Percentiles rank a stretch among this genome's conserved stretches.
phyloP scores from a whole-genome alignment of 92 coral and sea anemone species.

The Phenganax subtilis region DNA sequence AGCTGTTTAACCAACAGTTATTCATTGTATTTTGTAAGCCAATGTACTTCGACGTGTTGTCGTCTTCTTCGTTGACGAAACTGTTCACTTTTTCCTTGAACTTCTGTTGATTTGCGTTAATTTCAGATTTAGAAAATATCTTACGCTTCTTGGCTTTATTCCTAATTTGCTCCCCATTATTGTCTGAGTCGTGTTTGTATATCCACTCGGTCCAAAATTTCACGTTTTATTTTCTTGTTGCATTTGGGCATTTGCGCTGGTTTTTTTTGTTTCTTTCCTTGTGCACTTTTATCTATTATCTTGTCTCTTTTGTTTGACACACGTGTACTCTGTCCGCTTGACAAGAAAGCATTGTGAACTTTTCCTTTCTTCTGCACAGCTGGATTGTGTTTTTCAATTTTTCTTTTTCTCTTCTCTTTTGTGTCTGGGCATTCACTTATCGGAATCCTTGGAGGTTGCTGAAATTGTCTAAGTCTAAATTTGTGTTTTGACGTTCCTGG shows the following conservation, averaged over 20 bases:
- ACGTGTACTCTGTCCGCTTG: background rate
- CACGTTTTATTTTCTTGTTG: background rate
- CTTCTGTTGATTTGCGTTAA: background rate
- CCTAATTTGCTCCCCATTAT: background rate
- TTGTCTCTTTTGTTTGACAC: background rate
- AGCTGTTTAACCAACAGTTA: background rate
- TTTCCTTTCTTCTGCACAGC: background rate
- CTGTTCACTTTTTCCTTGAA: background rate
- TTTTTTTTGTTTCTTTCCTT: background rate
- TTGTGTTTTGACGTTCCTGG: conserved; percentile 2
- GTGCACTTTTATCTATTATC: background rate
- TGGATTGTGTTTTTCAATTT: no score
- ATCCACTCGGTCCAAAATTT: background rate
- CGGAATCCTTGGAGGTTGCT: conserved; percentile 2
- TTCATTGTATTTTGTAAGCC: background rate
- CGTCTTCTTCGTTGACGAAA: background rate
- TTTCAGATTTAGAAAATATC: background rate
- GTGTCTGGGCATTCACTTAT: background rate
- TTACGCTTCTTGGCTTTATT: background rate
- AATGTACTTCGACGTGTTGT: background rate
- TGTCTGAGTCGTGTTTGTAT: background rate
- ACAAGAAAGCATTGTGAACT: background rate
- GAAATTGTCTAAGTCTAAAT: conserved; percentile 8
- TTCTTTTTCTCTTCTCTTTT: conserved; percentile 1
- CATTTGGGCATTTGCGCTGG: background rate